Base-by-base conservation (phyloP, 2,797 vertebrate genomes). In the Xiphorhynchus erythropygius region DNA sequence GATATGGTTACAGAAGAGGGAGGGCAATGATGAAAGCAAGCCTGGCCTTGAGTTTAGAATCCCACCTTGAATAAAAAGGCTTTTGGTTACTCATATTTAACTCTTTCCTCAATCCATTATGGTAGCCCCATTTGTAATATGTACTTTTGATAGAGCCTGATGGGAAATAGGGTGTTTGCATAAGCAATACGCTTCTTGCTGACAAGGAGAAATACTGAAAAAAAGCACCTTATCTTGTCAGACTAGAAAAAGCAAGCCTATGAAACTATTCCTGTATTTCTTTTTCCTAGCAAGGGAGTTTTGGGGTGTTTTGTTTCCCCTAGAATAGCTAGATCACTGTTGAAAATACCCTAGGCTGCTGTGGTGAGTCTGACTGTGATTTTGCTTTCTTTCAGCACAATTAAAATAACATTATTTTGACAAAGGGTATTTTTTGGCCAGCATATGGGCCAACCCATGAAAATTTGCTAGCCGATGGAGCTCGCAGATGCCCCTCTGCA, bases 301-400 rank as follows among this genome's bases (percentile, higher is more conserved):
- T 64, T 3, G 10, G 22, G 7, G 2, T 5, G 11, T 18, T 19
- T 32, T 27, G 39, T 3, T 10, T 1, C 21, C 14, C 30, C 17
- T 46, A 6, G 14, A 87, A 49, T 11, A 91, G 15, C 18, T 56
- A 89, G 55, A 44, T 30, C 5, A 39, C 14, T 6, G 3, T 3
- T 53, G n/a, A 84, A 70, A 90, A 96, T 30, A 47, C 53, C 64
- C 37, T 21, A 42, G 33, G 28, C 30, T 14, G 41, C 28, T 17
- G 55, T 1, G 35, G 56, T n/a, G 53, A 78, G 85, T 35, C 75
- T 32, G 15, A 75, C n/a, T 2, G 8, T 12, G 16, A 53, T 42
- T 52, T 70, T 75, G 41, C 53, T 62, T 84, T 39, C 67, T 50
- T 84, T 57, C 10, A 2, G 42, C 42, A n/a, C 16, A 64, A 75